phyloP scores from a whole-genome alignment of 1,140 invertebrate genomes.

The Drosophila novamexicana region DNA sequence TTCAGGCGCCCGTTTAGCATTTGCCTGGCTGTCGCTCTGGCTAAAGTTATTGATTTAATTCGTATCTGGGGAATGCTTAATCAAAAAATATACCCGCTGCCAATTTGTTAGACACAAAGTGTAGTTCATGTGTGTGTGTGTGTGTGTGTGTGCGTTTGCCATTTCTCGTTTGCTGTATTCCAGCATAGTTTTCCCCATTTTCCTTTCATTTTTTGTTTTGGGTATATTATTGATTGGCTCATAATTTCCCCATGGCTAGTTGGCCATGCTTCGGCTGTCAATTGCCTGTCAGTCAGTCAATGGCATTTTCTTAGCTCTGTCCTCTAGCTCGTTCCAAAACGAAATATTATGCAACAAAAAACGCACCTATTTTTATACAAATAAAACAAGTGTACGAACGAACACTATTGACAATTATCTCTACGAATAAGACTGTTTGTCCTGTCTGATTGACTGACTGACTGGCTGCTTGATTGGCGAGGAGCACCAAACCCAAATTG shows the following conservation, averaged over 20 bases:
- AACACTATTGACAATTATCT: not conserved
- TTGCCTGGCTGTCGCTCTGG: constrained; percentile 38
- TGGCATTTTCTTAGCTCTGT: not conserved
- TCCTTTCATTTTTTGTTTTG: constrained; percentile 10
- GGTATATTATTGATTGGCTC: constrained; percentile 37
- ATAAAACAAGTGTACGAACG: not conserved
- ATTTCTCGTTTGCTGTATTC: constrained; percentile 18
- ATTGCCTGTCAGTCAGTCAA: constrained; percentile 31
- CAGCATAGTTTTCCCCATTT: constrained; percentile 25
- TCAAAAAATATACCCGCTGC: constrained; percentile 66
- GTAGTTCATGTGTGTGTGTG: constrained; percentile 7
- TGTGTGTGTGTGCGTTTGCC: constrained; percentile 16
- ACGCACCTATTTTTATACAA: not conserved
- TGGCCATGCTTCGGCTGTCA: constrained; percentile 35
- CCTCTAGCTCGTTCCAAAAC: not conserved
- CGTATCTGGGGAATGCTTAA: constrained; percentile 80
- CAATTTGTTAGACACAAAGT: constrained; percentile 49
- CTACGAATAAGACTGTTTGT: no score
- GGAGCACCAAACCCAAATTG: not conserved
- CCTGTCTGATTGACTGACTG: not conserved
- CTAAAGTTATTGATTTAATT: constrained; percentile 80
- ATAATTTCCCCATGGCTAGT: constrained; percentile 47
- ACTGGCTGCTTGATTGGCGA: not conserved
- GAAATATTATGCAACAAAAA: not conserved
- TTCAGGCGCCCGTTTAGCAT: constrained; percentile 29